Base-by-base conservation (phyloP, 2,888 invertebrate genomes). In the Ochlodes sylvanus region DNA sequence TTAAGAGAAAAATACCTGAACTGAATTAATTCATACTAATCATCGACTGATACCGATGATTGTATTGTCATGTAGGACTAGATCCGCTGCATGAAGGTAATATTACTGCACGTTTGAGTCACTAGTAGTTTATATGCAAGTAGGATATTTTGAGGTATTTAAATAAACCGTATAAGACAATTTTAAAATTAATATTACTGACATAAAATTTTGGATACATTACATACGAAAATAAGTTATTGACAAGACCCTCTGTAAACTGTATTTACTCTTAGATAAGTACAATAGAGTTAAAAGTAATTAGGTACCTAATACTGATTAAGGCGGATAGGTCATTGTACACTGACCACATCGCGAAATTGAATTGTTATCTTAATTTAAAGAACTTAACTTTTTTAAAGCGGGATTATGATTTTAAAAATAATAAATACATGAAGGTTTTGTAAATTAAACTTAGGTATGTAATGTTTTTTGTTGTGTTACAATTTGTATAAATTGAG, bases 71-170 rank as follows among this genome's bases (percentile, higher is more conserved):
- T 79, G 83, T 77, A 77, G 79, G 75, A 77, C 77, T 82, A 86
- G 82, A 80, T 82, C 79, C 79, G 87, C 85, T 92, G 92, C 92
- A 91, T 92, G 92, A 85, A 73, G 82, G 82, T 79, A 82, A 84
- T 73, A 82, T 79, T 79, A 80, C 74, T 81, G 81, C 79, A 81
- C 78, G 81, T 84, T 77, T 77, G 78, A 84, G 77, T 83, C 84
- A 85, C 80, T 75, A 77, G 86, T 88, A 88, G 87, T 80, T 79
- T 70, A 55, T 54, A 66, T 69, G 71, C 71, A 72, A 71, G 72
- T 72, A 70, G 56, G 58, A 62, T 52, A 65, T 56, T n/a, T 63
- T 52, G 63, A 62, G 62, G 56, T 68, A 56, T 62, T 67, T 62
- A 56, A 67, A 68, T 41, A 68, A 55, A 62, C 41, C 34, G 52